Base-by-base conservation (phyloP, 2,113 vertebrate species). In the Panthera tigris region DNA sequence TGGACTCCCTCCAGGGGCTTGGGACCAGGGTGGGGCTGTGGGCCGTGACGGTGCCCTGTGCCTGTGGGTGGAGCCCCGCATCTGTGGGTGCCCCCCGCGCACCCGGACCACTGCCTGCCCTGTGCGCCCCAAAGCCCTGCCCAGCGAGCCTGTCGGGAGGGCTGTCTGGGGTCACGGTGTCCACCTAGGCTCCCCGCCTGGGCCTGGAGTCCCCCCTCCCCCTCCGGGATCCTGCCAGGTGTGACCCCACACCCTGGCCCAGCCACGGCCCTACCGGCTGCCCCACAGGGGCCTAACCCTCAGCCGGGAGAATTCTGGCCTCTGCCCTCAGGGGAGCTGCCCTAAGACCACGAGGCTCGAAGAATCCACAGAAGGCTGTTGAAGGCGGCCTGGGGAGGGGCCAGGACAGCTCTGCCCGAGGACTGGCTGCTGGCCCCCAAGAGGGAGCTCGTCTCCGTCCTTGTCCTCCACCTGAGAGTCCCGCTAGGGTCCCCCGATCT, bases 111-210 rank as follows among this genome's bases (percentile, higher is more conserved):
- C 48, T 4, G 25, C 11, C 10, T 14, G 76, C 25, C 21, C 21
- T 6, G 0, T 4, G 33, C 18, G 0, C 5, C 29, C 68, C 25
- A 4, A 7, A 71, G 63, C 89, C 83, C 10, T 19, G 27, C 33
- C 1, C 0, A 36, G 19, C 4, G 2, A 15, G 48, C 13, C 45
- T 15, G 4, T 69, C 0, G 2, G 31, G 73, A 31, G 10, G 48
- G 11, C 31, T 0, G 11, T 25, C 1, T 0, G 25, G 74, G 25
- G 21, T 16, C 57, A 9, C 13, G 8, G 45, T 14, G 0, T 23
- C 31, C 1, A 12, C 13, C 50, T n/a, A 1, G 1, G 18, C 48
- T 48, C 79, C 9, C 84, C 19, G 0, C 55, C 27, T 18, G 7
- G 33, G 25, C 19, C 50, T 10, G 4, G 18, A 27, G 84, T 11